Conservation (phyloP, 2,888 invertebrate species). For the Cyclophora punctaria region DNA sequence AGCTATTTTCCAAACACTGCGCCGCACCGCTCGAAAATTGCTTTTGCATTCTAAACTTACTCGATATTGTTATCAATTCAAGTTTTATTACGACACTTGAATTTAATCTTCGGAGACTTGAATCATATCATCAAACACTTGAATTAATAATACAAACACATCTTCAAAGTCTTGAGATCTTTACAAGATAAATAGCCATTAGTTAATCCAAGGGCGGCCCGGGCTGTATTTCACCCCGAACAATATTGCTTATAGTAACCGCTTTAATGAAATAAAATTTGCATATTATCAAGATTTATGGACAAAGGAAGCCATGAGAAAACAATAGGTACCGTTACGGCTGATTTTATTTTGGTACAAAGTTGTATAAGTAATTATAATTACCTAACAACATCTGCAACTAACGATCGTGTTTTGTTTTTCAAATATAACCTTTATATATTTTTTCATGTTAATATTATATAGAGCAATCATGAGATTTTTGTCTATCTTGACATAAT, state of each 20-base stretch:
- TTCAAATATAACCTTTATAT: too few species aligned
- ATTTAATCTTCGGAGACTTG: neutral
- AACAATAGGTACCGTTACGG: constrained; percentile 49
- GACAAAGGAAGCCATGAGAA: constrained; percentile 44
- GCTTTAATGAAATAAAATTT: constrained; percentile 74
- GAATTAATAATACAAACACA: constrained; percentile 56
- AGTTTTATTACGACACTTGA: too few species aligned
- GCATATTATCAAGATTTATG: constrained; percentile 73
- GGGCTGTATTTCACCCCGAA: constrained; percentile 58
- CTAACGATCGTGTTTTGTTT: too few species aligned
- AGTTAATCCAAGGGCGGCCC: constrained; percentile 67
- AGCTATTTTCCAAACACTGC: too few species aligned
- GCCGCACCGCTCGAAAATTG: too few species aligned
- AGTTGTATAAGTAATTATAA: constrained; percentile 30
- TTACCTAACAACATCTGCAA: too few species aligned
- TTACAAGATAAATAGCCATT: constrained; percentile 73
- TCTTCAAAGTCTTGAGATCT: constrained; percentile 50
- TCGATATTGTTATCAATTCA: too few species aligned
- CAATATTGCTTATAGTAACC: constrained; percentile 68
- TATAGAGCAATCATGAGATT: too few species aligned
- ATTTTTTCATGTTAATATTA: too few species aligned
- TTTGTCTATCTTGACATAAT: too few species aligned
- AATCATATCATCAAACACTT: constrained; percentile 15
- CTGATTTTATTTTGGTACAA: constrained; percentile 35
- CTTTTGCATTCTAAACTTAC: too few species aligned